Evolutionary conservation across 2,888 invertebrate species (phyloP), one percentile per base, ranked within the genome.

Genomic region (Brenthis daphne): DNA sequence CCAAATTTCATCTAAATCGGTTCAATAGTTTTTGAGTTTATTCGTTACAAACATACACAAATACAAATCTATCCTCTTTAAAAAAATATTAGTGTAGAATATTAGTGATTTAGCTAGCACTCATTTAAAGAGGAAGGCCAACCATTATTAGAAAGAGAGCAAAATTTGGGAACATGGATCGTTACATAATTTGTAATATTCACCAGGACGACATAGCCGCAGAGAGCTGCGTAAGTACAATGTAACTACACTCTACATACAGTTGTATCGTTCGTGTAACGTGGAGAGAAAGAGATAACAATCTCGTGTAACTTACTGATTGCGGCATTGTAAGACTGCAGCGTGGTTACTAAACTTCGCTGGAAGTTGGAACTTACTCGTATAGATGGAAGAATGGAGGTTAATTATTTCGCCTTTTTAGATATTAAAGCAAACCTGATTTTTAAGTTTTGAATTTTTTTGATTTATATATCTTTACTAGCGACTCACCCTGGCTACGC

Each of bases 181-280:
- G 78, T 90, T 90, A 90, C 90, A 90, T 88, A 85, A 90, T 86
- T 88, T 90, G 89, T 90, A 90, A 90, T 82, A 85, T 75, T 71
- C 78, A 91, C 90, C 76, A 91, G 87, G 90, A 74, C 57, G 67
- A 3, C 80, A 89, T 79, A 70, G 65, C 66, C 65, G 43, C 65
- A 60, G 80, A 77, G 84, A 84, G 85, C 72, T 67, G 58, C 66
- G 67, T 65, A 66, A 69, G 68, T 74, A 73, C 67, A 73, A 70
- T 65, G 57, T 65, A 58, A 57, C 60, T 63, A 56, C 20, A 20
- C 20, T 20, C 54, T 63, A 56, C 54, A 54, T 63, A 56, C 54
- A 54, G 13, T 61, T 50, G 43, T 47, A 37, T 55, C 61, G 68
- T 68, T 63, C 24, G 61, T 63, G 65, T 48, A 50, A 65, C 43